Evolutionary conservation across 2,888 invertebrate species (phyloP), one percentile per base, ranked within the genome.

Genomic region (Lathronympha strigana): DNA sequence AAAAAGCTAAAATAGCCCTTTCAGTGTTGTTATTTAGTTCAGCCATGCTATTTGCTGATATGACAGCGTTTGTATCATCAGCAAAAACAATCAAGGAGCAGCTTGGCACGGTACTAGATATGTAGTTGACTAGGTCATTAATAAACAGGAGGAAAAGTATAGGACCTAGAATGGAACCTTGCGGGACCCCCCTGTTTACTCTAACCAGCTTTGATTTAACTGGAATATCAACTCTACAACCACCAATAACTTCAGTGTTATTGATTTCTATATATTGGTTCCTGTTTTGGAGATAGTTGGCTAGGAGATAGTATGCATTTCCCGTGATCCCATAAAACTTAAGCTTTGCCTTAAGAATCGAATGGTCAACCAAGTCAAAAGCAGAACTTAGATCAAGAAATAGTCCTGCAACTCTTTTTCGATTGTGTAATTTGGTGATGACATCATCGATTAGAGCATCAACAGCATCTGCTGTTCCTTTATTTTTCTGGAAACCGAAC

Each of bases 1-100:
- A n/a, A 47, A 47, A 47, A 23, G n/a, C 23, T n/a, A n/a, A 47
- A n/a, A 47, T 21, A 23, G 47, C 47, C n/a, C 23, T 47, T n/a
- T 47, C 23, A 1, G 47, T 47, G 13, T n/a, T 13, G 5, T 21
- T 47, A 47, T 23, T 47, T 11, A 43, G 43, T 11, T 43, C 43
- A 43, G 9, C 43, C 43, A 43, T 43, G 17, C 11, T 43, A 17
- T 11, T 19, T 17, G 17, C 19, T 19, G 43, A 43, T 17, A 43
- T 19, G 1, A 43, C 11, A 2, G 43, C 47, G n/a, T 47, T 47
- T 13, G 47, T 47, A 13, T 47, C 47, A 21, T 47, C 47, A 13
- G 47, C 47, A 47, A 21, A 47, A 3, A 47, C n/a, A 13, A 47
- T 21, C n/a, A 47, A 5, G 4, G 23, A 47, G 23, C 47, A 47